Evolutionary conservation across 1,140 invertebrate genomes (phyloP).

Genomic region (Platyscapa corneri): DNA sequence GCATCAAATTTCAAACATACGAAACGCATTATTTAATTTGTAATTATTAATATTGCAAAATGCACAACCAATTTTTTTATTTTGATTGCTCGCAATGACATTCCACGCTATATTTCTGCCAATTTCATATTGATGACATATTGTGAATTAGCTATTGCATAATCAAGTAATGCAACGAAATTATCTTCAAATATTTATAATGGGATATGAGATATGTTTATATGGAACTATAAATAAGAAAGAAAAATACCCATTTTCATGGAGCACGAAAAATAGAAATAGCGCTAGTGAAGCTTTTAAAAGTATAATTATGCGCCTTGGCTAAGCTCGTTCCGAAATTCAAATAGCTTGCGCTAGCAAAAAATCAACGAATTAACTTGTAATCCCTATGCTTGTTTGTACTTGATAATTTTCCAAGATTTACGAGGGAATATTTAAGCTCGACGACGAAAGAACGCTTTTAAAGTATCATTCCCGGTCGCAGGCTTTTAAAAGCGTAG

Average conservation of each 20-base stretch:
- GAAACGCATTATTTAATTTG: too few relatives aligned
- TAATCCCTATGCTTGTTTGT: not conserved
- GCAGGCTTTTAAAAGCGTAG: not conserved
- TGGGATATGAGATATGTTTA: not conserved
- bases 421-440: not conserved
- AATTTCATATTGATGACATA: too few relatives aligned
- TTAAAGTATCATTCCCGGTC: slow-evolving; percentile 9
- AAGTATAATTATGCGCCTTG: not conserved
- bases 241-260: not conserved
- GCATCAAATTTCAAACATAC: too few relatives aligned
- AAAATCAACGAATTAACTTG: not conserved
- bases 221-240: too few relatives aligned
- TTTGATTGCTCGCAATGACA: not conserved
- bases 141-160: not conserved
- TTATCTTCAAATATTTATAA: not conserved
- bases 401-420: slow-evolving; percentile 19
- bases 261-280: not conserved
- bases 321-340: not conserved
- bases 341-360: not conserved
- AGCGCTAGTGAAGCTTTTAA: not conserved
- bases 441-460: not conserved
- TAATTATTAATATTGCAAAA: not conserved
- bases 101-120: too few relatives aligned
- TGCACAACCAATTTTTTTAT: not conserved
- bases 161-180: not conserved